Percentiles rank a stretch among this genome's conserved stretches.
These are phyloP conservation scores for Meloe dianella DNA, from an alignment of 2,888 invertebrate genomes.

Conservation along the genomic window DNA sequence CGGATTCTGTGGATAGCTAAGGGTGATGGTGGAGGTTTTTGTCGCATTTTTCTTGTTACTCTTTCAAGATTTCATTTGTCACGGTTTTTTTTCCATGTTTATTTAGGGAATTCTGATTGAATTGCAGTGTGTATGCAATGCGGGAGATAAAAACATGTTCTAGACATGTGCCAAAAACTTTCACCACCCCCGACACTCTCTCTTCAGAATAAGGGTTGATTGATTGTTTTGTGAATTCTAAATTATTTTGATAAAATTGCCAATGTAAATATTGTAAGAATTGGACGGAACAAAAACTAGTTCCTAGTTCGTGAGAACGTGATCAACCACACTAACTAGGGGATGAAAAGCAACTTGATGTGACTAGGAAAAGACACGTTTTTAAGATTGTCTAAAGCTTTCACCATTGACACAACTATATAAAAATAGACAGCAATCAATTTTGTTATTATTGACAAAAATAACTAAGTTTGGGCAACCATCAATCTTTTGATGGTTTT, in stretches of 20 bases:
- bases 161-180: not conserved
- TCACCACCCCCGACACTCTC: not conserved
- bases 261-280: too few species aligned
- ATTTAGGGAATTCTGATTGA: not conserved
- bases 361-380: slow-evolving; percentile 6
- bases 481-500: slow-evolving; percentile 4
- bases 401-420: not conserved
- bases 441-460: not conserved
- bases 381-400: not conserved
- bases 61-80: too few species aligned
- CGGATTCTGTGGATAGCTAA: too few species aligned
- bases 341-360: not conserved
- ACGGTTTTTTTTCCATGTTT: not conserved
- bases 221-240: not conserved
- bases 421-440: not conserved
- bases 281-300: not conserved
- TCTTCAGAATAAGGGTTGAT: not conserved
- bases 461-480: not conserved
- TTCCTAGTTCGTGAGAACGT: slow-evolving; percentile 2
- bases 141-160: not conserved
- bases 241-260: not conserved
- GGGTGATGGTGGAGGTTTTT: too few species aligned
- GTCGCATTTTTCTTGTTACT: too few species aligned
- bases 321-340: not conserved
- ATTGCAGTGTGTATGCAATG: not conserved